Conservation (phyloP, 2,888 invertebrate species). For the Gnatocerus cornutus region DNA sequence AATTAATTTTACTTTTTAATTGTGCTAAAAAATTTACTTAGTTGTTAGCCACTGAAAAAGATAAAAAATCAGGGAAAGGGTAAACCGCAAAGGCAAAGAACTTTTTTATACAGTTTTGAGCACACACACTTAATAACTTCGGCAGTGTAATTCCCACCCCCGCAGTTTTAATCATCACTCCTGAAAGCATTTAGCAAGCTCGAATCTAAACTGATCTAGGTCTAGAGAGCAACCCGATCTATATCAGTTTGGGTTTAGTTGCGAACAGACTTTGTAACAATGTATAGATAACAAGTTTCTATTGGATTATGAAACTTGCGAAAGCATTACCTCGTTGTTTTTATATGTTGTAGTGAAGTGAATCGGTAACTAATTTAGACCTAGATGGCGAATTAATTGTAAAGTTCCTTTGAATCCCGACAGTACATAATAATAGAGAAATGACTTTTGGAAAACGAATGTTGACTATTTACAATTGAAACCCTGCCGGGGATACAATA, state of each 20-base stretch:
- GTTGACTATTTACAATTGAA: not conserved
- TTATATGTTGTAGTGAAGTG: conserved; percentile 28
- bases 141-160: not conserved
- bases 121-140: no score
- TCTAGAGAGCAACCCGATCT: conserved; percentile 39
- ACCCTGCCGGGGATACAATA: not conserved
- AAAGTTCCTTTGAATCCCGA: not conserved
- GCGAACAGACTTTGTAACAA: conserved; percentile 40
- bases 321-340: conserved; percentile 31
- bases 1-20: no score
- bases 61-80: no score
- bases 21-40: no score
- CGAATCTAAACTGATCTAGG: conserved; percentile 25
- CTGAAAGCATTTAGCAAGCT: conserved; percentile 1
- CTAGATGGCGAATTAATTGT: conserved; percentile 1
- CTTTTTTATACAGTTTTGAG: no score
- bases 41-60: no score
- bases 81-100: no score
- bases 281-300: conserved; percentile 44
- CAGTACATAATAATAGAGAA: no score
- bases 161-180: not conserved
- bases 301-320: conserved; percentile 41
- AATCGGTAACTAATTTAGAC: conserved; percentile 27
- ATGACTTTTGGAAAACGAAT: not conserved
- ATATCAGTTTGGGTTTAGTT: conserved; percentile 44